Conservation (phyloP, 2,888 invertebrate species). For the Pseudococcus viburni region DNA sequence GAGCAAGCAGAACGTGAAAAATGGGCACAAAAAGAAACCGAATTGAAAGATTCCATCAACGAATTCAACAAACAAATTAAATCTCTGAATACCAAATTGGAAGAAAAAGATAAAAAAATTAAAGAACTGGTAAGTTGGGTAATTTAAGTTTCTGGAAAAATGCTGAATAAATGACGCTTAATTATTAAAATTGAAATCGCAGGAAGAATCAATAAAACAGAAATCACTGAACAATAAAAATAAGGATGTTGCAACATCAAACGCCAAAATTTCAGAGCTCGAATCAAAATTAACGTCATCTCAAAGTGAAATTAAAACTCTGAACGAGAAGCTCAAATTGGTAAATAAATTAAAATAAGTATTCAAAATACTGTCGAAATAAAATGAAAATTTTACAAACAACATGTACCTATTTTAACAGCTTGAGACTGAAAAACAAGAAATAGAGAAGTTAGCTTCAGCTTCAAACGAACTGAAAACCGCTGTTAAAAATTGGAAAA, state of each 20-base stretch:
- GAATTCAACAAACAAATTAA: constrained; percentile 67
- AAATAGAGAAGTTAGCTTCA: constrained; percentile 75
- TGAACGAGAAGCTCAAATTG: constrained; percentile 47
- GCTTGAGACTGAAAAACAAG: constrained; percentile 76
- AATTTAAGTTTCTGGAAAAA: too few relatives aligned
- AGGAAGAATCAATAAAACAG: constrained; percentile 50
- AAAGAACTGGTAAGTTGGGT: constrained; percentile 75
- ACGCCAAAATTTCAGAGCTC: constrained; percentile 16
- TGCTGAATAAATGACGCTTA: too few relatives aligned
- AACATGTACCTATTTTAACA: constrained; percentile 53
- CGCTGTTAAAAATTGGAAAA: constrained; percentile 78
- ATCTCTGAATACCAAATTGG: constrained; percentile 71
- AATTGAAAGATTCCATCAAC: constrained; percentile 42
- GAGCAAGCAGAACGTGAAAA: constrained; percentile 60
- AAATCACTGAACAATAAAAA: constrained; percentile 15
- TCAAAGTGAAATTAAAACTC: constrained; percentile 57
- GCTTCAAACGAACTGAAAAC: constrained; percentile 71
- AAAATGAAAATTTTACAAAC: not conserved
- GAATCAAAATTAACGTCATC: constrained; percentile 56
- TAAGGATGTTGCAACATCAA: not conserved
- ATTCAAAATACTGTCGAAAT: not conserved
- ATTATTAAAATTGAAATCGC: not conserved
- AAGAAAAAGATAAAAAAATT: constrained; percentile 76
- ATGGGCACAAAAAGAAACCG: constrained; percentile 48
- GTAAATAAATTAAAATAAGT: constrained; percentile 4